Evolutionary conservation across 2,888 invertebrate species (phyloP), one percentile per base, ranked within the genome.

Genomic region (Didymodactylos carnosus): DNA sequence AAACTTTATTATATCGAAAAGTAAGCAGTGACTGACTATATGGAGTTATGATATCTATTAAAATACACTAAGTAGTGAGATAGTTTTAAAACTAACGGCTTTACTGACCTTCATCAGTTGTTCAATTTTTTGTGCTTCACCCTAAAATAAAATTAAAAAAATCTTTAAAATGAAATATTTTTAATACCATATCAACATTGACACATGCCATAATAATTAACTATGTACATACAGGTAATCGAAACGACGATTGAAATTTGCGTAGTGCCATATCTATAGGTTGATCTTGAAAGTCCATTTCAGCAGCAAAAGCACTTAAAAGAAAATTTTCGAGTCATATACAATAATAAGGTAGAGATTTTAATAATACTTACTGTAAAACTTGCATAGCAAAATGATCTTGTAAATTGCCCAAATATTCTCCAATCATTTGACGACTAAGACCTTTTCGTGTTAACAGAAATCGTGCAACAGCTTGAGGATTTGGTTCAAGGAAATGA

Each of bases 401-500:
- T 85, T 94, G 94, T 78, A 97, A 86, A 82, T 95, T 94, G 49
- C 98, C 97, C 76, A 99, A 87, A 84, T 95, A 98, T 82, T 98
- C 98, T 49, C 98, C 98, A 79, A 98, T 97, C 94, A 95, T 95
- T 84, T 97, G 94, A 80, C 95, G 94, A 82, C 94, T 94, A 73
- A 98, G 86, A 2, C 98, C 98, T 83, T 98, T 95, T 77, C 97
- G 87, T 27, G 93, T 91, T 82, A 95, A 91, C 76, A 97, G 87
- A 85, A 97, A 95, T 77, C 91, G 87, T 0, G 98, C 94, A 0
- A 98, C 93, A 4, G 92, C 91, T 77, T 91, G 89, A 0, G 97
- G 92, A 11, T 92, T 90, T 80, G 92, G 91, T 84, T 95, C 95
- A 51, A 98, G 87, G 85, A 98, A 98, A 13, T 92, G 92, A 76